Conservation (phyloP, 2,797 vertebrate species). For the Melopsittacus undulatus region DNA sequence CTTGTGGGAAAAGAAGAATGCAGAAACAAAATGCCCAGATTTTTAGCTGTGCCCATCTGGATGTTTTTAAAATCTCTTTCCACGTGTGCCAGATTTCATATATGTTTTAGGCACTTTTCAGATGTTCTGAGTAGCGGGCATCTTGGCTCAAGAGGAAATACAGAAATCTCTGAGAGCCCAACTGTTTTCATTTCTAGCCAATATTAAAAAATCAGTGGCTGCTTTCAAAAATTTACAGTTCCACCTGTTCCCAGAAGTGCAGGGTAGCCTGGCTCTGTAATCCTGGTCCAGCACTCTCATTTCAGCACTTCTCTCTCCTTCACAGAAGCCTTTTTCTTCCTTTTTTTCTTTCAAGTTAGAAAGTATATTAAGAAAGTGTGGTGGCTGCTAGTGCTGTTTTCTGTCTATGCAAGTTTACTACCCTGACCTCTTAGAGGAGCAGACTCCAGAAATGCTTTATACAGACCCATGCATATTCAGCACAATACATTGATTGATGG, state of each 20-base stretch:
- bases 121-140: background rate
- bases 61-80: background rate
- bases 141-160: background rate
- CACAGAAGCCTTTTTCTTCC: background rate
- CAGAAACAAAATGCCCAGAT: background rate
- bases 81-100: fast-evolving
- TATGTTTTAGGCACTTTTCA: background rate
- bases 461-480: conserved; percentile 50
- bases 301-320: background rate
- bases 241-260: background rate
- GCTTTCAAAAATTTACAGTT: background rate
- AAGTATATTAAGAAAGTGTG: background rate
- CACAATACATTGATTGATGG: background rate
- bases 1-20: background rate
- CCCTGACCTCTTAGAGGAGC: conserved; percentile 30
- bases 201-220: background rate
- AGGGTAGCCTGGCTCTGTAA: background rate
- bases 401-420: background rate
- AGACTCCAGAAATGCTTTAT: conserved; percentile 13
- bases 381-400: background rate
- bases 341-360: background rate
- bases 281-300: background rate
- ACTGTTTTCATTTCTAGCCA: background rate
- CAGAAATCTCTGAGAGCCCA: background rate
- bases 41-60: background rate